Evolutionary conservation across 2,888 invertebrate species (phyloP), one percentile per base, ranked within the genome.

Genomic region (Caprella mutica): DNA sequence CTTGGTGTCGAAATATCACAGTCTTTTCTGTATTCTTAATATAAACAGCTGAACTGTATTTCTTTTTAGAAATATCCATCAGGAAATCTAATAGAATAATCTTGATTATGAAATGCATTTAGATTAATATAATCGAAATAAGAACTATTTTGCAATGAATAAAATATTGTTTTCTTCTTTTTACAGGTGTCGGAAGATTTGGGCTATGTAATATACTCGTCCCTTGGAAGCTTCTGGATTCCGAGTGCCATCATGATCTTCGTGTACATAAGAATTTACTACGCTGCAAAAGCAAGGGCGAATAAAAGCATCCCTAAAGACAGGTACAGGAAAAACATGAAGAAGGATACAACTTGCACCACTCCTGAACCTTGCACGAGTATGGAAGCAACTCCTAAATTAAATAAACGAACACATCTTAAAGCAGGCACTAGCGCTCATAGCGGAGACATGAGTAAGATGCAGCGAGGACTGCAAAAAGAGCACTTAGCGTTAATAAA

Each of bases 241-340:
- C 97, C 98, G 64, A 92, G 93, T 71, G 90, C 94, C 74, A 93
- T 98, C 73, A 97, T 98, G 96, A 94, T 97, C 71, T 94, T 97
- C 77, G 97, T 98, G 65, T 98, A 98, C 78, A 93, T 93, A 75
- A 83, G 94, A 76, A 97, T 98, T 77, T 98, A 94, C 78, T 89
- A 83, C 76, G 94, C 94, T 39, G 94, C 96, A 52, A 87, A 93
- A 73, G 87, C 87, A 53, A 75, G 94, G 52, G 94, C 94, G 67
- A 78, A 93, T 65, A 78, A 92, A 55, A 87, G 87, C 56, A 89
- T 70, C 14, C 67, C 67, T 39, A 68, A 67, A 42, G 68, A 68
- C 54, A 68, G 70, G 38, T 69, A 68, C 4, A 67, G 52, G 30
- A 39, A 48, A 17, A 68, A 68, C 55, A 67, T 69, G 38, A 68